A percentile compares a stretch with the other conserved stretches of the same genome.
Conservation (phyloP, 2,113 vertebrate species). For the Anguilla japonica region DNA sequence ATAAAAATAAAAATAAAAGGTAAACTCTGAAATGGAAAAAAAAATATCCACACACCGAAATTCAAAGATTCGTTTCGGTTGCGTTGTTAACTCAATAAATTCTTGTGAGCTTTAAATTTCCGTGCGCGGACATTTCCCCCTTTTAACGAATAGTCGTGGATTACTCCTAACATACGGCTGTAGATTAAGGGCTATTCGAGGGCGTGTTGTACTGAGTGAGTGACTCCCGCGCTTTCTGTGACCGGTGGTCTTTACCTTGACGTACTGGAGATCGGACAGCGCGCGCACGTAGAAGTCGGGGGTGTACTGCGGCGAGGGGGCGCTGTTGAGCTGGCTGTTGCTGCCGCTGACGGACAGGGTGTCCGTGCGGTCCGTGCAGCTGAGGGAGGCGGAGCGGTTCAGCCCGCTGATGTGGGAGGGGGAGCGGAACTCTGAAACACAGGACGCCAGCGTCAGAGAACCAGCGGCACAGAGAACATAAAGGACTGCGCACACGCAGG, state of each 20-base stretch:
- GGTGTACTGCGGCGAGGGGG: constrained; percentile 70
- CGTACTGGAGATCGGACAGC: constrained; percentile 85
- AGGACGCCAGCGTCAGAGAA: constrained; percentile 23
- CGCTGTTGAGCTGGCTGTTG: constrained; percentile 80
- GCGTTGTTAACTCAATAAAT: no score
- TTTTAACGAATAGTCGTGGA: no score
- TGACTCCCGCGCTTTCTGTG: not conserved
- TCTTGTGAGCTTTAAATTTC: no score
- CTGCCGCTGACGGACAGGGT: constrained; percentile 70
- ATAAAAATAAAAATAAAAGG: no score
- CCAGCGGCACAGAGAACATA: not conserved
- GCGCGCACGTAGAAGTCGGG: constrained; percentile 93
- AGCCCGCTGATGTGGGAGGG: constrained; percentile 78
- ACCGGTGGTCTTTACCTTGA: constrained; percentile 72
- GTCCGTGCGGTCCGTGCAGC: constrained; percentile 75
- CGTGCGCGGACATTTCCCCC: no score
- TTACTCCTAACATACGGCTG: no score
- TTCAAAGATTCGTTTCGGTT: no score
- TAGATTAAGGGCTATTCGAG: no score
- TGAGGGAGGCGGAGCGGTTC: constrained; percentile 84
- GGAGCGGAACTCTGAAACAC: constrained; percentile 78
- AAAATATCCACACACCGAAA: no score
- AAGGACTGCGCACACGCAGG: not conserved
- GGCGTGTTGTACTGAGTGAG: not conserved
- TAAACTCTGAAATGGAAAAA: no score